These are phyloP conservation scores for Cervus canadensis DNA, from an alignment of 2,113 vertebrate species.

Conservation along the genomic window DNA sequence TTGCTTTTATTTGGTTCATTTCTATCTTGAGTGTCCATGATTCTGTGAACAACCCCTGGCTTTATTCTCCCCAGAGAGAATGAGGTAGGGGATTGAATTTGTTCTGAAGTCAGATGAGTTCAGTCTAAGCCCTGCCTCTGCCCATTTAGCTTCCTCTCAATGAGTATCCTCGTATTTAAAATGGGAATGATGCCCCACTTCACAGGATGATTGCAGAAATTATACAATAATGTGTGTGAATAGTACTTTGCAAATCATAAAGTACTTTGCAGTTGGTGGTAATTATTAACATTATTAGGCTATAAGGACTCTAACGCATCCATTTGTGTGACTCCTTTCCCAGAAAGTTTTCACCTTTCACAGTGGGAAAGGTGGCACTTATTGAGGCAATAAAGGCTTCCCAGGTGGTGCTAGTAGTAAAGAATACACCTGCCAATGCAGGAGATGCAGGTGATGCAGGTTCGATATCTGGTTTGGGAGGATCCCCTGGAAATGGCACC, in stretches of 20 bases:
- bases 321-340: not conserved
- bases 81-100: not conserved
- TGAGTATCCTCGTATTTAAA: not conserved
- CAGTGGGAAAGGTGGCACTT: not conserved
- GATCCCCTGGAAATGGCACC: not conserved
- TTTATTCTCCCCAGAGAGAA: not conserved
- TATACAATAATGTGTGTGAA: not conserved
- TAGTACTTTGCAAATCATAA: not conserved
- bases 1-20: not conserved
- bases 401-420: not conserved
- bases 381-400: not conserved
- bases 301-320: not conserved
- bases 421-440: not conserved
- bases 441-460: not conserved
- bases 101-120: not conserved
- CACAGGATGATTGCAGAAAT: not conserved
- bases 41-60: not conserved
- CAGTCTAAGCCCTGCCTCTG: not conserved
- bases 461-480: not conserved
- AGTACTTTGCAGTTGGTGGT: not conserved
- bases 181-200: not conserved
- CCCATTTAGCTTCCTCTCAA: not conserved
- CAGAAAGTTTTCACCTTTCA: constrained; percentile 20
- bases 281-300: constrained; percentile 30
- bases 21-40: not conserved